phyloP scores from a whole-genome alignment of 2,113 vertebrate species.

The Chiloscyllium plagiosum region DNA sequence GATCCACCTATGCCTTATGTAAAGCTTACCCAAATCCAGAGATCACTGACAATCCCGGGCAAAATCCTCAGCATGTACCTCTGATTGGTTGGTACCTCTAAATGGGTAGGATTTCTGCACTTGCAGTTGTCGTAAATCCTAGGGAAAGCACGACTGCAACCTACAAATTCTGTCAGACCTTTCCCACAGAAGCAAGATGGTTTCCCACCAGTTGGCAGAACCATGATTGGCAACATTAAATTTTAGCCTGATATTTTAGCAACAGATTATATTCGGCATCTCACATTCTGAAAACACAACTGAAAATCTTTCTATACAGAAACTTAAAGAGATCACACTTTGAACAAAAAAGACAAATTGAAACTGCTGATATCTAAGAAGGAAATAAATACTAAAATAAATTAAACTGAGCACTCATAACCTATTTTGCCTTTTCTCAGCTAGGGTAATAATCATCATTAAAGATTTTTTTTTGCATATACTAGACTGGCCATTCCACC shows the following conservation, averaged over 20 bases:
- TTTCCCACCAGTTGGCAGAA: neutral
- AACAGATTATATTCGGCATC: neutral
- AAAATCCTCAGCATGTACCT: neutral
- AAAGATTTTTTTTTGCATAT: constrained; percentile 59
- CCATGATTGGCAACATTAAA: neutral
- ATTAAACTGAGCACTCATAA: neutral
- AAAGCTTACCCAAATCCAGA: too few species aligned
- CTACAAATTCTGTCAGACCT: neutral
- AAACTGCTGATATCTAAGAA: neutral
- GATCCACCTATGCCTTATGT: too few species aligned
- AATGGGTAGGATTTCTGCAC: too few species aligned
- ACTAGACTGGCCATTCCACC: constrained; percentile 60
- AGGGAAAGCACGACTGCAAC: neutral
- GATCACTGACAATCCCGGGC: neutral
- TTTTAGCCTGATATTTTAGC: neutral
- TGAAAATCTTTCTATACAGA: neutral
- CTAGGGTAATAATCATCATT: constrained; percentile 51
- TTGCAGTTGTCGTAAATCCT: neutral
- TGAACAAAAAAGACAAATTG: neutral
- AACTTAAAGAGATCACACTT: neutral
- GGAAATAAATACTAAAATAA: neutral
- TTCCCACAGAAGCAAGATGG: neutral
- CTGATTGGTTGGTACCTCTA: neutral
- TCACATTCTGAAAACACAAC: neutral
- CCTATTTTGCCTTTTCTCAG: constrained; percentile 41